Percentiles rank a stretch among this genome's conserved stretches.
These are phyloP conservation scores for Taenioides sp. DNA, from an alignment of 2,797 vertebrate genomes.

Conservation along the genomic window DNA sequence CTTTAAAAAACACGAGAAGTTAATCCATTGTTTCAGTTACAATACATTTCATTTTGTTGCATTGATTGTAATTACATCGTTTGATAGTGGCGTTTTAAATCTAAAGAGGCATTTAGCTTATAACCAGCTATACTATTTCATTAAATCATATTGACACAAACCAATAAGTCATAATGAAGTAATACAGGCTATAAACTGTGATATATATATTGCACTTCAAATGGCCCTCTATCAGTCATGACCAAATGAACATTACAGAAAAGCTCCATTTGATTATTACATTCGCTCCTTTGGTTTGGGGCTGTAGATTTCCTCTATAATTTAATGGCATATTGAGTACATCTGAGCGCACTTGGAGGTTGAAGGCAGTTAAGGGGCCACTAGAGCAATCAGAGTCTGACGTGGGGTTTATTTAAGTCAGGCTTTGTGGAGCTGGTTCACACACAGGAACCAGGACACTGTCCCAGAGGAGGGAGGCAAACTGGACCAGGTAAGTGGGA, in stretches of 20 bases:
- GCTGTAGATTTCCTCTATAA: not conserved
- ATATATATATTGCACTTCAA: not conserved
- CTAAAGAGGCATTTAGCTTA: not conserved
- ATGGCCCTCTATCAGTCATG: not conserved
- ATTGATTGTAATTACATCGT: not conserved
- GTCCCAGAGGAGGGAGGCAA: constrained; percentile 17
- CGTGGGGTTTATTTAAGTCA: constrained; percentile 4
- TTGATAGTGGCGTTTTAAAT: not conserved
- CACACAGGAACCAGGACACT: constrained; percentile 7
- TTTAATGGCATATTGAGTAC: not conserved
- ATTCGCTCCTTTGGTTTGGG: not conserved
- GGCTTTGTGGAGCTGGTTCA: constrained; percentile 4
- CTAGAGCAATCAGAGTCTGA: constrained; percentile 15
- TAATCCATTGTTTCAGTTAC: not conserved
- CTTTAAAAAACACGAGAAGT: too few species aligned
- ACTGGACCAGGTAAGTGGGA: constrained; percentile 45
- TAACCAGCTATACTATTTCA: not conserved
- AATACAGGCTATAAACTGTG: not conserved
- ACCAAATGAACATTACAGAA: not conserved
- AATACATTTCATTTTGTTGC: not conserved
- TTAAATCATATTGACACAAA: not conserved
- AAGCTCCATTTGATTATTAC: not conserved
- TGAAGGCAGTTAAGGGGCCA: not conserved
- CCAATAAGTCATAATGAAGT: not conserved
- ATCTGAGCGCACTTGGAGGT: not conserved